These are phyloP conservation scores for Pogonocherus hispidulus DNA, from an alignment of 2,888 invertebrate species.

Conservation along the genomic window DNA sequence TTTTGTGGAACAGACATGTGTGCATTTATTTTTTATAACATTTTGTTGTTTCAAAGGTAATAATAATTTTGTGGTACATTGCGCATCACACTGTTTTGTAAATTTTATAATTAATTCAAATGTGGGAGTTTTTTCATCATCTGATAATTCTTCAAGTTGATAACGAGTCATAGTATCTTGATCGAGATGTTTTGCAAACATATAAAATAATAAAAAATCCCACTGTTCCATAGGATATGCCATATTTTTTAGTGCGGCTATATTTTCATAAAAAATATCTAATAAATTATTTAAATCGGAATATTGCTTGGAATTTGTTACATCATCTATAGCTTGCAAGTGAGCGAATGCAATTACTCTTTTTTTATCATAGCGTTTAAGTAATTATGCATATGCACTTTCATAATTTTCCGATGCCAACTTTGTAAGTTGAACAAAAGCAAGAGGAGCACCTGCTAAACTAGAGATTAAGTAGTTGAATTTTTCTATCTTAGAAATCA, in stretches of 20 bases:
- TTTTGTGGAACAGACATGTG: not conserved
- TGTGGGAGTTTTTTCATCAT: not conserved
- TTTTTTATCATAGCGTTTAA: constrained; percentile 20
- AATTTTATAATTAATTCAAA: not conserved
- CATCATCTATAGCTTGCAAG: constrained; percentile 21
- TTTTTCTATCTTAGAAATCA: constrained; percentile 22
- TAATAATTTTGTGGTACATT: not conserved
- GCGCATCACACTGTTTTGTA: not conserved
- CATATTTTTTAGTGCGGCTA: constrained; percentile 21
- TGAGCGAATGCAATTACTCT: constrained; percentile 8
- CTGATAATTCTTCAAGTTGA: not conserved
- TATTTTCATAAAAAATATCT: constrained; percentile 12
- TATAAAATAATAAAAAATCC: constrained; percentile 14
- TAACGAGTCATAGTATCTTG: constrained; percentile 2
- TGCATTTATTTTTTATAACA: not conserved
- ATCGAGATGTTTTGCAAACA: constrained; percentile 9
- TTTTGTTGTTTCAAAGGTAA: not conserved
- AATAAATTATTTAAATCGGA: constrained; percentile 7
- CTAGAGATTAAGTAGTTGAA: constrained; percentile 22
- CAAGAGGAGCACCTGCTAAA: constrained; percentile 9
- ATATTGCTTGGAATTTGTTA: not conserved
- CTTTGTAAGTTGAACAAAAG: constrained; percentile 6
- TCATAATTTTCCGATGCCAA: constrained; percentile 21
- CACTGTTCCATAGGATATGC: constrained; percentile 10
- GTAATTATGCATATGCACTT: constrained; percentile 1